Evolutionary conservation across 2,797 vertebrate species (phyloP), one percentile per base, ranked within the genome.

Genomic region (Dallia pectoralis): DNA sequence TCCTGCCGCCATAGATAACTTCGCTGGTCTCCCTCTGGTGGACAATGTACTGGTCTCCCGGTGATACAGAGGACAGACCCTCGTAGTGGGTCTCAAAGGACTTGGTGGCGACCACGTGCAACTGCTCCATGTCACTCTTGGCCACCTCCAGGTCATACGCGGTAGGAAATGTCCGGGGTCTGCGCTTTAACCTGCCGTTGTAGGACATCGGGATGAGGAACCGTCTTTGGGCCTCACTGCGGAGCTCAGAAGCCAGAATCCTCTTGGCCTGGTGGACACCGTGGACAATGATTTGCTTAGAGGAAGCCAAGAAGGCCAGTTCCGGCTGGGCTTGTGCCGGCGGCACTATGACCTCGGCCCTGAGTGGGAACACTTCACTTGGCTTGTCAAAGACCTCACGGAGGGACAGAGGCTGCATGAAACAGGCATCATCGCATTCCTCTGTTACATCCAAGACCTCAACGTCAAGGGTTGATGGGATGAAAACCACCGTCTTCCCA

Each of bases 361-460:
- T 77, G 65, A 95, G 66, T 3, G 95, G 95, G 79, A 95, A 95
- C 66, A 93, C 89, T 65, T 91, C 89, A 33, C 73, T 79, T 40
- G 90, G 86, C 87, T 86, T 94, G 79, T 92, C 87, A 78, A 91
- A 94, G 65, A 96, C 71, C 15, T 95, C 92, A 81, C 84, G 83
- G 69, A 90, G 89, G 49, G 92, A 92, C 73, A 95, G 75, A 0
- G 92, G 89, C 79, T 94, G 93, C 80, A 92, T 85, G 76, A 96
- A 95, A 74, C 86, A 88, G 74, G 78, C 87, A 51, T 73, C 72
- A 77, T 95, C 92, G 0, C 83, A 92, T 72, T 73, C 83, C 59
- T 93, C 92, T 6, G 94, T 96, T 73, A 96, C 82, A 49, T 96
- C 95, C 84, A 94, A 87, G 51, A 96, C 93, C 87, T 96, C 95